Evolutionary conservation across 2,113 vertebrate genomes (phyloP), one percentile per base, ranked within the genome.

Genomic region (Pedionomus torquatus): DNA sequence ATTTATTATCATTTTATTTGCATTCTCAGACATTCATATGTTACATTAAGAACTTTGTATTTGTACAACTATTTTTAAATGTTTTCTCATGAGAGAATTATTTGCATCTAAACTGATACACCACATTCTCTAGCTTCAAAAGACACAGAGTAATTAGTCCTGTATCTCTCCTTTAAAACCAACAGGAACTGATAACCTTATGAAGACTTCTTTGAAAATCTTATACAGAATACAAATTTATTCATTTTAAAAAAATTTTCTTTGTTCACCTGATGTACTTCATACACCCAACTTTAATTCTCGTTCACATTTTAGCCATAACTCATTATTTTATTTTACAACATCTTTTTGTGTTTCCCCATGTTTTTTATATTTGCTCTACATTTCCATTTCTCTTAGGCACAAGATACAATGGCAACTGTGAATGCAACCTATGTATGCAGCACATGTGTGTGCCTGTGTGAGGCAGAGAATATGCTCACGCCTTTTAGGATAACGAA

Each of bases 171-270:
- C 35, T 24, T 68, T 66, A 64, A 84, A 93, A 70, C 3, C 18
- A 89, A 60, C 3, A 84, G 14, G 13, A 89, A 77, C 1, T 31
- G 18, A 41, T 46, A 72, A 61, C 14, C 35, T 77, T 54, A 52
- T 11, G 5, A 72, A n/a, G 33, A 76, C 2, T 66, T 83, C 14
- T 25, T 43, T 33, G 9, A 51, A 92, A 93, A 83, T 66, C 8
- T 49, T 80, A 61, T 48, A 23, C 12, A 57, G 25, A 49, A 41
- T 7, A 76, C 19, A 41, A 58, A n/a, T 20, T n/a, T 66, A 33
- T 20, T 66, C 3, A 30, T 43, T 54, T 63, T 58, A 20, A 4
- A 5, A 1, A 0, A 0, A 25, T 44, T 68, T 39, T 78, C 7
- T 87, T 58, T 4, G 35, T 55, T 72, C 41, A 57, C 41, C 25